Conservation (phyloP, 2,797 vertebrate genomes). For the Acanthis flammea region DNA sequence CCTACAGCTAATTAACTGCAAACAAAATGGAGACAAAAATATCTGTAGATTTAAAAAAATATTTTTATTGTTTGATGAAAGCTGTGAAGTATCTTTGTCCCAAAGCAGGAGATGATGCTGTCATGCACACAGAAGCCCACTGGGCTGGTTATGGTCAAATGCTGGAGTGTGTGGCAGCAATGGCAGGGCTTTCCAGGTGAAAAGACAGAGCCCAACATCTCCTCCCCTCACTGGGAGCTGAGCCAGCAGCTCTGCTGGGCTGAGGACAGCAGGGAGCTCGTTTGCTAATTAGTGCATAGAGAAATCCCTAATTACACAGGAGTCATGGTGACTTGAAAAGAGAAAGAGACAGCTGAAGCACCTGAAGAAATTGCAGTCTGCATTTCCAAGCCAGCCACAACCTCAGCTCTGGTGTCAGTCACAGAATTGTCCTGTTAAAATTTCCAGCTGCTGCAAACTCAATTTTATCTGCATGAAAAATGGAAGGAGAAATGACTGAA, state of each 20-base stretch:
- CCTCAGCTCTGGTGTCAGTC: neutral
- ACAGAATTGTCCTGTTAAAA: neutral
- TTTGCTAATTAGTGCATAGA: neutral
- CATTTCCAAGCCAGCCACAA: neutral
- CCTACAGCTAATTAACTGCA: neutral
- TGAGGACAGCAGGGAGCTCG: neutral
- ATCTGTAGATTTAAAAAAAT: neutral
- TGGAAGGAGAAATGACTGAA: neutral
- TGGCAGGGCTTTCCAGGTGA: neutral
- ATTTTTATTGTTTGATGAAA: neutral
- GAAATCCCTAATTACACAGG: neutral
- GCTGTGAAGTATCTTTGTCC: neutral
- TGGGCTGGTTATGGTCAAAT: neutral
- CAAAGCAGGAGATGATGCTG: neutral
- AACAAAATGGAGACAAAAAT: neutral
- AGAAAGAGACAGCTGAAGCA: neutral
- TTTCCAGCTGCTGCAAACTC: neutral
- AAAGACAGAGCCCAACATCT: neutral
- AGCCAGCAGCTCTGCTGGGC: neutral
- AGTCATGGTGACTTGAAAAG: neutral
- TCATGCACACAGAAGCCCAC: rapidly evolving
- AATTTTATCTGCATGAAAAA: neutral
- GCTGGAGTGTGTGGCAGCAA: neutral
- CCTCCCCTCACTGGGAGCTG: rapidly evolving
- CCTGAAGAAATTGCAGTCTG: neutral